Conservation (phyloP, 2,797 vertebrate species). For the Buphagus erythrorhynchus region DNA sequence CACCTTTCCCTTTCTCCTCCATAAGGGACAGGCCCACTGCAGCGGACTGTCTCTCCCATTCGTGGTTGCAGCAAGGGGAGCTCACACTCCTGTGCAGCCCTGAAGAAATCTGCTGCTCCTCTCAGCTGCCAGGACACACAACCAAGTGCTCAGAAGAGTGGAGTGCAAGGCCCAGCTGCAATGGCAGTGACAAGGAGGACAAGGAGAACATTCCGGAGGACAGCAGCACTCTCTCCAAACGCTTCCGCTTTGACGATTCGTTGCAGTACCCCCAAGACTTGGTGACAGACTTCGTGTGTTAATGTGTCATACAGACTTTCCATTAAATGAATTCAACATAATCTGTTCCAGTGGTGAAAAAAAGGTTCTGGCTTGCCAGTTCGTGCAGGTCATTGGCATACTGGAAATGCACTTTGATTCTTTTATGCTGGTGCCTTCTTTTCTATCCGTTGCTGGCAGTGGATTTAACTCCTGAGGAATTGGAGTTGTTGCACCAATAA, state of each 20-base stretch:
- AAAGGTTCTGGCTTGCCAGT: slow-evolving; percentile 39
- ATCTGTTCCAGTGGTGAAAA: slow-evolving; percentile 19
- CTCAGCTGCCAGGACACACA: slow-evolving; percentile 51
- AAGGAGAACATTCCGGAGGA: slow-evolving; percentile 93
- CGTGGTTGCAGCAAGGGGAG: slow-evolving; percentile 88
- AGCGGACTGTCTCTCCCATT: slow-evolving; percentile 89
- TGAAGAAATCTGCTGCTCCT: slow-evolving; percentile 64
- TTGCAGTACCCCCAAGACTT: slow-evolving; percentile 74
- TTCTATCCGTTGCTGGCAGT: slow-evolving; percentile 69
- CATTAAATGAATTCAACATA: slow-evolving; percentile 6
- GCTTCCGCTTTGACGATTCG: slow-evolving; percentile 85
- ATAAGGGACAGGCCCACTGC: slow-evolving; percentile 89
- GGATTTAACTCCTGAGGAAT: slow-evolving; percentile 12
- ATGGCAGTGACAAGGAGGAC: slow-evolving; percentile 84
- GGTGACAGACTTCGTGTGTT: slow-evolving; percentile 73
- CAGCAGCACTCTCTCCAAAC: slow-evolving; percentile 82
- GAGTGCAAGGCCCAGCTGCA: slow-evolving; percentile 80
- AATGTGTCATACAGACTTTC: slow-evolving; percentile 1
- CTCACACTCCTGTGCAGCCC: slow-evolving; percentile 67
- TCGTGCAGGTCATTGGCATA: slow-evolving; percentile 34
- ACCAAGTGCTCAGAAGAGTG: slow-evolving; percentile 75
- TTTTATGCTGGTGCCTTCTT: slow-evolving; percentile 42
- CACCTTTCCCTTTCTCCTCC: not conserved
- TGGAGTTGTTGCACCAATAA: not conserved
- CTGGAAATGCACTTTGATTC: slow-evolving; percentile 73